phyloP scores from a whole-genome alignment of 2,113 vertebrate genomes.

The Xerus inauris region DNA sequence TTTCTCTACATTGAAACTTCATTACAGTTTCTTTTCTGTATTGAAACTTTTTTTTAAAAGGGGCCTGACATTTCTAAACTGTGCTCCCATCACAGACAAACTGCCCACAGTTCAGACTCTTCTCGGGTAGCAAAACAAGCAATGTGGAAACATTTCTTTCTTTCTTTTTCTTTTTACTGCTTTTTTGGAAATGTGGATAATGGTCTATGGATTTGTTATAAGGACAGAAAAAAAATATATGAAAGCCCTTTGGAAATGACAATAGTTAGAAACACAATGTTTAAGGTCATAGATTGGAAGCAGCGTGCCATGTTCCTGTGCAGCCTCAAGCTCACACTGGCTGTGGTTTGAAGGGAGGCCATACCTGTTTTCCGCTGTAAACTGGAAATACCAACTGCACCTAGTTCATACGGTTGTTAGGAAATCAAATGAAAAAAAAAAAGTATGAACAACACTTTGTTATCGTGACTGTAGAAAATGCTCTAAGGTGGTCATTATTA shows the following conservation, averaged over 20 bases:
- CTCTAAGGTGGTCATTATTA: background rate
- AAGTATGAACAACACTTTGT: background rate
- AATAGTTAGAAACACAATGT: background rate
- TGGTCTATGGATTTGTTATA: background rate
- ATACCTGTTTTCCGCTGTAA: background rate
- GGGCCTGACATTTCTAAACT: background rate
- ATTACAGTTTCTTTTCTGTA: background rate
- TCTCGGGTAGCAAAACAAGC: background rate
- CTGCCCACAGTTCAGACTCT: background rate
- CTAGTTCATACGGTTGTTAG: background rate
- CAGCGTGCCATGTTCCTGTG: rapidly evolving
- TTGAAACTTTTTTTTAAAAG: background rate
- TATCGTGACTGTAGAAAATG: background rate
- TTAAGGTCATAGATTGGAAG: background rate
- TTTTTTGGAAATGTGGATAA: background rate
- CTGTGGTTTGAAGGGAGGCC: background rate
- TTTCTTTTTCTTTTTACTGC: background rate
- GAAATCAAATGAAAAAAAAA: background rate
- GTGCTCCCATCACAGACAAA: constrained; percentile 8
- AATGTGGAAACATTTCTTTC: background rate
- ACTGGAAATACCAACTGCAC: background rate
- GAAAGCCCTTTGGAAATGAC: background rate
- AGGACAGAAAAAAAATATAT: background rate
- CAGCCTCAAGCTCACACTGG: background rate
- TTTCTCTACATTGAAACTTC: background rate